Conservation (phyloP, 1,140 invertebrate species). For the Gryon sp. region DNA sequence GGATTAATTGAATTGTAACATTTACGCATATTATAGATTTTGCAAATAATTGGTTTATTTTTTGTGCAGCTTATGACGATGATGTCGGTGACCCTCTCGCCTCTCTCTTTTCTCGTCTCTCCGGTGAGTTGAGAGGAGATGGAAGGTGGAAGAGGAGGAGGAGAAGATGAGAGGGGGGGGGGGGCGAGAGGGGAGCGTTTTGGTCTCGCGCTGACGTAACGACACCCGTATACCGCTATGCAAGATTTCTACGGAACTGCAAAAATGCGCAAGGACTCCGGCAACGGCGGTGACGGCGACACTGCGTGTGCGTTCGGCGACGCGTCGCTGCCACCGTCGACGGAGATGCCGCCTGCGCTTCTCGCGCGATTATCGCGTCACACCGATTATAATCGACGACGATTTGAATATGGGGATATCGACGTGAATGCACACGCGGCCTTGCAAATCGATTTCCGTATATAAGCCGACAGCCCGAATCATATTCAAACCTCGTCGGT, state of each 20-base stretch:
- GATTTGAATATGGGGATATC: conserved; percentile 51
- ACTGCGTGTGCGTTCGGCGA: conserved; percentile 38
- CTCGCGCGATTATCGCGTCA: conserved; percentile 16
- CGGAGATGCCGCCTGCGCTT: conserved; percentile 30
- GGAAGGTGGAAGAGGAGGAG: not conserved
- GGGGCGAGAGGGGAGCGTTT: conserved; percentile 36
- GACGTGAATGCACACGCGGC: conserved; percentile 16
- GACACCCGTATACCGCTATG: conserved; percentile 58
- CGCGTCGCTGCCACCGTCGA: conserved; percentile 23
- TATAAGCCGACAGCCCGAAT: conserved; percentile 1
- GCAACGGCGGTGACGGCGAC: conserved; percentile 3
- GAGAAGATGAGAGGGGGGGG: not conserved
- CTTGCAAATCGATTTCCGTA: conserved; percentile 31
- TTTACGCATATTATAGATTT: too few species aligned
- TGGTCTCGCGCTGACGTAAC: conserved; percentile 58
- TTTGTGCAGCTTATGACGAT: conserved; percentile 41
- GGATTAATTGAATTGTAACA: conserved; percentile 18
- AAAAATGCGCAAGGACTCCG: conserved; percentile 61
- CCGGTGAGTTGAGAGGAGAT: not conserved
- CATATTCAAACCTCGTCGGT: not conserved
- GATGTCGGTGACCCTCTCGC: conserved; percentile 50
- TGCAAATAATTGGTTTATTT: conserved; percentile 57
- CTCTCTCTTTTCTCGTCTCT: conserved; percentile 44
- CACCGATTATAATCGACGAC: conserved; percentile 49
- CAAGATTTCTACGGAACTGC: conserved; percentile 57